These are phyloP conservation scores for Bothrops alternatus DNA, from an alignment of 2,797 vertebrate species.

Conservation along the genomic window DNA sequence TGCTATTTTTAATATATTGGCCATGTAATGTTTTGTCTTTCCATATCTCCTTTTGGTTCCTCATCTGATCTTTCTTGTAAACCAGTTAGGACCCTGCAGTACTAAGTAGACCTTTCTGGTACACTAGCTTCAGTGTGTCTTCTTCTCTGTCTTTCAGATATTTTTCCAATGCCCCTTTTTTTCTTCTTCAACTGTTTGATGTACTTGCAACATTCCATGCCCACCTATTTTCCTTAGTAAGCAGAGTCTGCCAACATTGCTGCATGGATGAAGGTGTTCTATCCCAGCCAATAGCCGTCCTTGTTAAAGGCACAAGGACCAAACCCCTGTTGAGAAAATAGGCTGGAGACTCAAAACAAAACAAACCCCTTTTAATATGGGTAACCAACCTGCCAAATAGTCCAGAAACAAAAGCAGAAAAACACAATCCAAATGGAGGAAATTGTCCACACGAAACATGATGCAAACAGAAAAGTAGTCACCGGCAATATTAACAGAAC, in stretches of 20 bases:
- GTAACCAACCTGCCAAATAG: too few species aligned
- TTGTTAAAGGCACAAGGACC: too few species aligned
- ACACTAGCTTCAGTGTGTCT: not conserved
- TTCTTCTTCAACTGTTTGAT: not conserved
- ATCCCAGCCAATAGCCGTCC: too few species aligned
- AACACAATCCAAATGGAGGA: too few species aligned
- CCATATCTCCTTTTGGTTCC: not conserved
- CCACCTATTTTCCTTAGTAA: not conserved
- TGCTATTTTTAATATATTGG: not conserved
- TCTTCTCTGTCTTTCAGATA: not conserved
- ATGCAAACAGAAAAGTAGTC: too few species aligned
- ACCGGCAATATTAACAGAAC: too few species aligned
- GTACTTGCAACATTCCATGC: not conserved
- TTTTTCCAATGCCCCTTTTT: not conserved
- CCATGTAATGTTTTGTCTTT: not conserved
- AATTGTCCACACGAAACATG: too few species aligned
- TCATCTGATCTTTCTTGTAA: not conserved
- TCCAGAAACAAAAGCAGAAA: too few species aligned
- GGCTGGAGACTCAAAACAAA: too few species aligned
- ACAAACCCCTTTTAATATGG: too few species aligned
- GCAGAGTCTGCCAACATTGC: not conserved
- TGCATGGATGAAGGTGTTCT: not conserved
- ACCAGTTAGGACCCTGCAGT: not conserved
- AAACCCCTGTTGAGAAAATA: too few species aligned
- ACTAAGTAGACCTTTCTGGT: not conserved